Percentiles rank a stretch among this genome's conserved stretches.
These are phyloP conservation scores for Henricia sp. DNA, from an alignment of 53 echinoderm and acorn worm genomes.

Conservation along the genomic window DNA sequence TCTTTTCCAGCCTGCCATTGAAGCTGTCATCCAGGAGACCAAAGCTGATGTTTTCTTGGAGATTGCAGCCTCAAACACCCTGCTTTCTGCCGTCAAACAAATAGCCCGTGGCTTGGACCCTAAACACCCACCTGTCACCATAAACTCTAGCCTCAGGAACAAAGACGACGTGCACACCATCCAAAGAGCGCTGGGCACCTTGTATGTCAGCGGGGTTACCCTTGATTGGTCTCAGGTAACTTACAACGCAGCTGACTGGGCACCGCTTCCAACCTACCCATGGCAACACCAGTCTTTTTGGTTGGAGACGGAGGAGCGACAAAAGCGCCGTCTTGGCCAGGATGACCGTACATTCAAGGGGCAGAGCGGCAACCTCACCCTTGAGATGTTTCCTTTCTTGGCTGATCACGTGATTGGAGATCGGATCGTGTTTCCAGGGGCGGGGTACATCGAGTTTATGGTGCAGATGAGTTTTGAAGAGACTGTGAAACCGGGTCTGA, in stretches of 20 bases:
- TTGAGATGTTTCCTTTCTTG: slow-evolving; percentile 84
- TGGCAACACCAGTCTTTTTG: slow-evolving; percentile 94
- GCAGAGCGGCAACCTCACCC: slow-evolving; percentile 79
- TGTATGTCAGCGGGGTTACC: slow-evolving; percentile 70
- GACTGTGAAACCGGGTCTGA: slow-evolving; percentile 63
- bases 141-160: slow-evolving; percentile 76
- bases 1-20: slow-evolving; percentile 86
- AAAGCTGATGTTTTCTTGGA: slow-evolving; percentile 86
- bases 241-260: slow-evolving; percentile 71
- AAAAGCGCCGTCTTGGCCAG: slow-evolving; percentile 83
- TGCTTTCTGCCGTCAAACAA: slow-evolving; percentile 82
- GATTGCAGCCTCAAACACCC: slow-evolving; percentile 86
- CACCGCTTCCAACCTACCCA: slow-evolving; percentile 83
- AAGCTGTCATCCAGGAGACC: slow-evolving; percentile 74
- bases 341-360: slow-evolving; percentile 94
- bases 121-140: slow-evolving; percentile 72
- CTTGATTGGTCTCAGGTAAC: slow-evolving; percentile 81
- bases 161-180: slow-evolving; percentile 77
- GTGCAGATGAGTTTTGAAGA: slow-evolving; percentile 70
- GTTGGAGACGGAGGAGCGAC: slow-evolving; percentile 80
- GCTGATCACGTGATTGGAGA: slow-evolving; percentile 74
- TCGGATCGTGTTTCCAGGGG: slow-evolving; percentile 75
- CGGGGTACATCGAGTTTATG: slow-evolving; percentile 82
- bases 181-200: slow-evolving; percentile 73
- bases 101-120: slow-evolving; percentile 77